phyloP scores from a whole-genome alignment of 2,888 invertebrate genomes.

The Lumbricus terrestris region DNA sequence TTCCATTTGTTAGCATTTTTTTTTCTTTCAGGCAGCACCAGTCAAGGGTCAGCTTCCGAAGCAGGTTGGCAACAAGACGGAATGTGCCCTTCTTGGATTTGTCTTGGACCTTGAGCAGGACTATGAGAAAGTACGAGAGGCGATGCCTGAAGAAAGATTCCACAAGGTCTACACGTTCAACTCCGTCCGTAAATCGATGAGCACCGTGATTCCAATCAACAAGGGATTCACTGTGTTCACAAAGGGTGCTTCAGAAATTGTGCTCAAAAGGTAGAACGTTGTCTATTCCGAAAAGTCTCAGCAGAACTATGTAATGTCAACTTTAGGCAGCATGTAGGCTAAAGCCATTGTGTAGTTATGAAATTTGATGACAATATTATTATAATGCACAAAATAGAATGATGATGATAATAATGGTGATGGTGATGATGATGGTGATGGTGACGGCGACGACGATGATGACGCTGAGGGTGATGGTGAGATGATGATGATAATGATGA shows the following conservation, averaged over 20 bases:
- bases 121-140: constrained; percentile 87
- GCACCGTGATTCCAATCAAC: constrained; percentile 81
- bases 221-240: constrained; percentile 89
- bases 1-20: background rate
- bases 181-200: constrained; percentile 98
- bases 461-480: too few species aligned
- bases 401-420: background rate
- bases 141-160: constrained; percentile 86
- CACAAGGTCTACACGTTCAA: constrained; percentile 85
- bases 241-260: constrained; percentile 98
- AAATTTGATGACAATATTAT: background rate
- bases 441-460: too few species aligned
- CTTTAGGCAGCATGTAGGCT: background rate
- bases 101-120: constrained; percentile 81
- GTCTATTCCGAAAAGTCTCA: background rate
- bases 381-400: background rate
- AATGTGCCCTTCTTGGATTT: constrained; percentile 94
- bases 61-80: constrained; percentile 99
- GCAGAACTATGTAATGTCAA: background rate
- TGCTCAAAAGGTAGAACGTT: constrained; percentile 83
- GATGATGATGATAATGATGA: too few species aligned
- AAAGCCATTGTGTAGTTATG: background rate
- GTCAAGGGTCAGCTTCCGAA: constrained; percentile 56
- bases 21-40: constrained; percentile 42
- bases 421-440: too few species aligned